Conservation (phyloP, 2,888 invertebrate genomes). For the Tipula helvola region DNA sequence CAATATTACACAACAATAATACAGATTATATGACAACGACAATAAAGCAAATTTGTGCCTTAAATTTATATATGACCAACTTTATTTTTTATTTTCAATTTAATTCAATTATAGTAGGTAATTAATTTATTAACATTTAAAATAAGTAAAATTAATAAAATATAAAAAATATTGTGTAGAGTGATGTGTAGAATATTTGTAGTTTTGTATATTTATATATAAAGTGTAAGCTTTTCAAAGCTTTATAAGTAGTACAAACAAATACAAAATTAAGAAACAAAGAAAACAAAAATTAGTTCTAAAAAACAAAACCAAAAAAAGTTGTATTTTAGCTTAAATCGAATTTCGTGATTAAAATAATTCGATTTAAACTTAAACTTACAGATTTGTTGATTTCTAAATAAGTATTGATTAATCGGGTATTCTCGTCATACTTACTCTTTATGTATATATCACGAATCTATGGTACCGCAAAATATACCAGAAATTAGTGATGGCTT, state of each 20-base stretch:
- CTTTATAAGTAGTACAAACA: not conserved
- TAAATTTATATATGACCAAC: not conserved
- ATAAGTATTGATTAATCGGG: not conserved
- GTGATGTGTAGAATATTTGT: slow-evolving; percentile 4
- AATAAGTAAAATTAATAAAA: not conserved
- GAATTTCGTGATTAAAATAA: not conserved
- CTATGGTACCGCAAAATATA: not conserved
- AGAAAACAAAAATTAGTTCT: not conserved
- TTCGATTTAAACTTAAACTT: not conserved
- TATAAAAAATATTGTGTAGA: not conserved
- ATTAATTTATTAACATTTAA: not conserved
- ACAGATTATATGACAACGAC: not conserved
- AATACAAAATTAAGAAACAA: not conserved
- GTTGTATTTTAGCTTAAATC: not conserved
- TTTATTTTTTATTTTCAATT: not conserved
- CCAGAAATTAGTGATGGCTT: not conserved
- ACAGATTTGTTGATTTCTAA: not conserved
- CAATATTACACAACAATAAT: not conserved
- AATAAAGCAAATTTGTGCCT: not conserved
- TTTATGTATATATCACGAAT: not conserved
- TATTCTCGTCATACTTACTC: not conserved
- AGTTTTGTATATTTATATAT: not conserved
- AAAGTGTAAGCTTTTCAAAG: not conserved
- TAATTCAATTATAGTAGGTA: not conserved
- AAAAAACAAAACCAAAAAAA: not conserved